Evolutionary conservation across 2,797 vertebrate species (phyloP), one percentile per base, ranked within the genome.

Genomic region (Amphiprion clarkii): DNA sequence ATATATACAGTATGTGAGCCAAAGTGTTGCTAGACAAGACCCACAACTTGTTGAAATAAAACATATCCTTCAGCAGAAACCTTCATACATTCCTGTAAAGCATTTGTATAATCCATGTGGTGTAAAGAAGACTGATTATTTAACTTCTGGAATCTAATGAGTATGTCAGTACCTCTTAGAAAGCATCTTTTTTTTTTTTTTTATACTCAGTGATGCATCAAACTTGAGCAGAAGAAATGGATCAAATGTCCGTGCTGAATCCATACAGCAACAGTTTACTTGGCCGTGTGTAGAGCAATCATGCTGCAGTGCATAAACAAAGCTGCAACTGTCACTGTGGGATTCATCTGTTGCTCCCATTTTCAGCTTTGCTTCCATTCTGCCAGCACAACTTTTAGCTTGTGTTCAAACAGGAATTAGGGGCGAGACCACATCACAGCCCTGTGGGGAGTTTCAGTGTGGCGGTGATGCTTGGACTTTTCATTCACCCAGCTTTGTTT

Each of bases 401-500:
- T 63, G 57, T 67, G 63, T 67, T 77, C 63, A 86, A 74, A 84
- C 69, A 76, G 40, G 71, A 61, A 76, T 82, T 44, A 57, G 60
- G 57, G 76, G 42, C 25, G 51, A 66, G 59, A 80, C 82, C 83
- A 76, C 83, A 87, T 82, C 66, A 80, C 56, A 73, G 59, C 51
- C 29, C 63, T 60, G 69, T 67, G 79, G 83, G 74, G 57, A 77
- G 56, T 51, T 81, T 83, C 40, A 79, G 63, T 67, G 67, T 74
- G 78, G 66, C 39, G 5, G 67, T 19, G 0, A 36, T 40, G 55
- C 63, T 58, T 65, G 59, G 70, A 81, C 72, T 59, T 71, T 68
- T 76, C 64, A 67, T 78, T 77, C 80, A 48, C 48, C 78, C 79
- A 88, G 71, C 84, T 85, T 88, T 85, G 71, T 79, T 83, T 71